phyloP scores from a whole-genome alignment of 2,113 vertebrate species.

The Chaenocephalus aceratus region DNA sequence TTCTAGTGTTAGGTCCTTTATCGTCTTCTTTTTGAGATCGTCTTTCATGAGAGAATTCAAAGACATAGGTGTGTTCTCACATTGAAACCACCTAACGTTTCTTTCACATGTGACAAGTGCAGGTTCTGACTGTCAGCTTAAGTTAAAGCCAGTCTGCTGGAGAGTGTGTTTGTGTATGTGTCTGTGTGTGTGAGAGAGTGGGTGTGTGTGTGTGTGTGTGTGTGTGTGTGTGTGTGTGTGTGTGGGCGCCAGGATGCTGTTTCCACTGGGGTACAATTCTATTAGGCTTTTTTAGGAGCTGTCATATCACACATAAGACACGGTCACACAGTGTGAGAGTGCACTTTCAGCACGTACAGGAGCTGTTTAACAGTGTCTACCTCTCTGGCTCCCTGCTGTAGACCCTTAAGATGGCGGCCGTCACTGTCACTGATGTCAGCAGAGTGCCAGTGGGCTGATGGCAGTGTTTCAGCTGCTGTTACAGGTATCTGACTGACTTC shows the following conservation, averaged over 20 bases:
- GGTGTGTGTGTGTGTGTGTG: neutral
- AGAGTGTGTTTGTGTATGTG: conserved; percentile 4
- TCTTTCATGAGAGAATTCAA: conserved; percentile 30
- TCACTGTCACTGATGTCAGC: conserved; percentile 57
- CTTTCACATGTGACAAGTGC: conserved; percentile 46
- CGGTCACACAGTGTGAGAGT: conserved; percentile 12
- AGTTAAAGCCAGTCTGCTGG: conserved; percentile 41
- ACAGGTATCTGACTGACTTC: conserved; percentile 53
- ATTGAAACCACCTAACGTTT: conserved; percentile 33
- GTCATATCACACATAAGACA: conserved; percentile 34
- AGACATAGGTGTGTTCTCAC: conserved; percentile 9
- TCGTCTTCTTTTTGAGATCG: conserved; percentile 1
- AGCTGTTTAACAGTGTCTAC: conserved; percentile 33
- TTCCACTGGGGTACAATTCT: conserved; percentile 38
- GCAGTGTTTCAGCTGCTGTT: conserved; percentile 46
- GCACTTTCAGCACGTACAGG: conserved; percentile 23
- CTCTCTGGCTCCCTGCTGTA: conserved; percentile 26
- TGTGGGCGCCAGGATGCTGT: conserved; percentile 27
- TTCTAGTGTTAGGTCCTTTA: neutral
- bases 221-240: conserved; percentile 5
- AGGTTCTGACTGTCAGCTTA: conserved; percentile 37
- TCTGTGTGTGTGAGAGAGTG: conserved; percentile 19
- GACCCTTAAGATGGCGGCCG: conserved; percentile 48
- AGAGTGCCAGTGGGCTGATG: conserved; percentile 44
- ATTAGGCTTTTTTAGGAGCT: conserved; percentile 49